Conservation (phyloP, 2,888 invertebrate species). For the Leptopilina myrica region DNA sequence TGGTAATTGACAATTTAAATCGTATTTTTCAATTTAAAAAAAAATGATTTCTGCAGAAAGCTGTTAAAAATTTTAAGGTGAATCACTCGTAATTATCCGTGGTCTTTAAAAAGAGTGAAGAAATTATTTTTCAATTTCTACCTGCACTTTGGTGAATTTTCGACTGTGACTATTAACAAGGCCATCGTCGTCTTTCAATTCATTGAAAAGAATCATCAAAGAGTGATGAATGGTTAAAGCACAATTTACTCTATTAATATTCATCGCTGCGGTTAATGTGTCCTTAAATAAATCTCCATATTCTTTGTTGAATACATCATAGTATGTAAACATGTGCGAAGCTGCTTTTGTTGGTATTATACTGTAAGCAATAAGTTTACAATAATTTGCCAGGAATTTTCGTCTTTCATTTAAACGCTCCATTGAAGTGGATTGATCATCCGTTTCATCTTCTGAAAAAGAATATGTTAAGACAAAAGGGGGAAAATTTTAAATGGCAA, state of each 20-base stretch:
- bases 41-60: too few species aligned
- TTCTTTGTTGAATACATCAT: conserved; percentile 98
- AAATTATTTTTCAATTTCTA: conserved; percentile 65
- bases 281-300: conserved; percentile 99
- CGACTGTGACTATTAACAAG: conserved; percentile 84
- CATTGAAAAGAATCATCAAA: conserved; percentile 91
- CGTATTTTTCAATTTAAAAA: too few species aligned
- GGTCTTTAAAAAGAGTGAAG: too few species aligned
- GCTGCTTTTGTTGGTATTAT: conserved; percentile 94
- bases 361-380: conserved; percentile 98
- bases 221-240: conserved; percentile 96
- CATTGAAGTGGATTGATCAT: conserved; percentile 96
- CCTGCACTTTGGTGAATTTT: conserved; percentile 93
- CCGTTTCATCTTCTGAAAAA: conserved; percentile 81
- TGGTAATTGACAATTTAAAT: too few species aligned
- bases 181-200: conserved; percentile 78
- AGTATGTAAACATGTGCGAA: conserved; percentile 97
- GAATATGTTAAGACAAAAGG: neutral
- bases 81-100: too few species aligned
- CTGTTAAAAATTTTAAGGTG: too few species aligned
- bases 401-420: conserved; percentile 97
- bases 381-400: conserved; percentile 97
- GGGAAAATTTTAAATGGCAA: neutral
- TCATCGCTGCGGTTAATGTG: conserved; percentile 96
- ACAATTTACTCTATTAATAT: conserved; percentile 97